Evolutionary conservation across 2,113 vertebrate genomes (phyloP).

Genomic region (Spermophilus dauricus): DNA sequence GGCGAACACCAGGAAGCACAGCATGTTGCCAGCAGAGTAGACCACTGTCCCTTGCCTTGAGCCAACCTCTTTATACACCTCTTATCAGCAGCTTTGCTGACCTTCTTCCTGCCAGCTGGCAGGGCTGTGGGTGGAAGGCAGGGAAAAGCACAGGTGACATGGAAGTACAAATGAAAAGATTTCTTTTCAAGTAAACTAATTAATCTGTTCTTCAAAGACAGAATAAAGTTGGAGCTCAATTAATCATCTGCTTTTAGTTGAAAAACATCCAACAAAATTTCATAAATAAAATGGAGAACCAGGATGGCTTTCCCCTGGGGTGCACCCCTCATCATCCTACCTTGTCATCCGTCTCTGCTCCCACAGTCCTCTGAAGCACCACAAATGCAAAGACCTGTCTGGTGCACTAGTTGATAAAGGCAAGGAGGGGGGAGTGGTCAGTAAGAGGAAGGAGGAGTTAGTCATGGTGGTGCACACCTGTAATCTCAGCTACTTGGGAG

Average conservation of each 20-base stretch:
- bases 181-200: conserved; percentile 62
- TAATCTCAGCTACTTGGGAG: background rate
- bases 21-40: conserved; percentile 86
- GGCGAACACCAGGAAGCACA: conserved; percentile 88
- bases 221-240: conserved; percentile 54
- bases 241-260: conserved; percentile 62
- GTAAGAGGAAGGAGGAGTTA: background rate
- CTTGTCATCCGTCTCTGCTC: background rate
- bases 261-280: conserved; percentile 62
- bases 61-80: conserved; percentile 68
- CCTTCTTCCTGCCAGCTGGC: conserved; percentile 70
- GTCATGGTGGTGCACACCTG: background rate
- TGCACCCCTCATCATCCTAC: background rate
- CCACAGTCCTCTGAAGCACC: background rate
- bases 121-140: conserved; percentile 49
- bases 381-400: background rate
- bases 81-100: conserved; percentile 75
- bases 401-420: background rate
- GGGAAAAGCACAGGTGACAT: conserved; percentile 79
- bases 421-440: background rate
- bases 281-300: background rate
- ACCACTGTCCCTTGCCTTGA: conserved; percentile 1
- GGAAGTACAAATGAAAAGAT: conserved; percentile 74
- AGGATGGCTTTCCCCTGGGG: background rate
- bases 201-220: conserved; percentile 76